phyloP scores from a whole-genome alignment of 2,113 vertebrate species.

The Nycticryphes semicollaris region DNA sequence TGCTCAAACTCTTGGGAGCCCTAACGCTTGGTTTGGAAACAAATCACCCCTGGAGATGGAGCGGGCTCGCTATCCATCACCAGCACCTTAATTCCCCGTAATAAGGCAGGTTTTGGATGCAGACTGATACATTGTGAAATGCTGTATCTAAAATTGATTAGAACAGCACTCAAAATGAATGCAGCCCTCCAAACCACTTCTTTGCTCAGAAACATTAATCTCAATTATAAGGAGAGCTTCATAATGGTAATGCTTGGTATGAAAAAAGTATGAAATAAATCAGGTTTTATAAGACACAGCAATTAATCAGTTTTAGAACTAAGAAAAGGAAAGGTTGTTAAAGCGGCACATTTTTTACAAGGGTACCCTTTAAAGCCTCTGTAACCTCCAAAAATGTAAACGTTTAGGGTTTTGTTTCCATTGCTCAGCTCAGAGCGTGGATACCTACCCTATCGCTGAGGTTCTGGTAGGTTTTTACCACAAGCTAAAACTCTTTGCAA shows the following conservation, averaged over 20 bases:
- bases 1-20: conserved; percentile 54
- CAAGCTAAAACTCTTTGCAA: neutral
- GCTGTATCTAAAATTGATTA: conserved; percentile 82
- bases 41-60: conserved; percentile 77
- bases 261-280: conserved; percentile 83
- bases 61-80: conserved; percentile 83
- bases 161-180: conserved; percentile 82
- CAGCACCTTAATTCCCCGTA: conserved; percentile 82
- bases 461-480: neutral
- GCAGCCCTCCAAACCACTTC: conserved; percentile 79
- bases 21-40: conserved; percentile 77
- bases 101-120: conserved; percentile 79
- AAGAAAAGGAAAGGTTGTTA: conserved; percentile 37
- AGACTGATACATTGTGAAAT: conserved; percentile 78
- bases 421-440: neutral
- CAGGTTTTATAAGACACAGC: conserved; percentile 79
- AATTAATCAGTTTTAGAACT: conserved; percentile 78
- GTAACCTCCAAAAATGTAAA: neutral
- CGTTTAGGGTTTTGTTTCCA: neutral
- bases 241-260: conserved; percentile 80
- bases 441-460: neutral
- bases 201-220: conserved; percentile 82
- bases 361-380: neutral
- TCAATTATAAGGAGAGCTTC: conserved; percentile 81
- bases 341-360: conserved; percentile 20